Conservation (phyloP, 2,113 vertebrate genomes). For the Regulus satrapa region DNA sequence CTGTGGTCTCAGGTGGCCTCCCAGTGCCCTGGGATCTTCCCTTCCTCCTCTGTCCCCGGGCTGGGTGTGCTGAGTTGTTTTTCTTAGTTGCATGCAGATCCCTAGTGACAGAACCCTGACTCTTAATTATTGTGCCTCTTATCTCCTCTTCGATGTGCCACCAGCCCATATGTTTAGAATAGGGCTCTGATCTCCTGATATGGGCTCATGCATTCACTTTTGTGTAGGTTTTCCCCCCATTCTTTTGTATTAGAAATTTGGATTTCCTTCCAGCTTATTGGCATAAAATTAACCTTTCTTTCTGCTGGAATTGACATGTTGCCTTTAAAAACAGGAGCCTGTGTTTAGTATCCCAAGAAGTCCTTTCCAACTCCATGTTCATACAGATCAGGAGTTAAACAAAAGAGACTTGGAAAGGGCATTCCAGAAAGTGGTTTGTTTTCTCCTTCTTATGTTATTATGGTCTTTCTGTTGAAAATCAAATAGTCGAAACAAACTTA, state of each 20-base stretch:
- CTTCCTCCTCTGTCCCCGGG: background rate
- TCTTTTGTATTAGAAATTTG: background rate
- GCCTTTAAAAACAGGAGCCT: background rate
- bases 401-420: background rate
- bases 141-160: background rate
- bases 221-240: constrained; percentile 48
- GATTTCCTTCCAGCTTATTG: constrained; percentile 30
- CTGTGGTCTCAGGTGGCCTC: background rate
- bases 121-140: background rate
- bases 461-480: background rate
- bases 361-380: background rate
- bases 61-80: background rate
- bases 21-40: background rate
- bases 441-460: background rate
- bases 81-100: background rate
- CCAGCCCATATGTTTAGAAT: background rate
- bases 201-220: background rate
- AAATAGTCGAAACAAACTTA: background rate
- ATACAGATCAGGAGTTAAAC: background rate
- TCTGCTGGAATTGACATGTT: background rate
- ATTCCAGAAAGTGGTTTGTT: background rate
- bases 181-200: background rate
- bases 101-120: background rate
- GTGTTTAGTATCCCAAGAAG: background rate
- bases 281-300: background rate